phyloP scores from a whole-genome alignment of 2,113 vertebrate species.

The Anolis sagrei region DNA sequence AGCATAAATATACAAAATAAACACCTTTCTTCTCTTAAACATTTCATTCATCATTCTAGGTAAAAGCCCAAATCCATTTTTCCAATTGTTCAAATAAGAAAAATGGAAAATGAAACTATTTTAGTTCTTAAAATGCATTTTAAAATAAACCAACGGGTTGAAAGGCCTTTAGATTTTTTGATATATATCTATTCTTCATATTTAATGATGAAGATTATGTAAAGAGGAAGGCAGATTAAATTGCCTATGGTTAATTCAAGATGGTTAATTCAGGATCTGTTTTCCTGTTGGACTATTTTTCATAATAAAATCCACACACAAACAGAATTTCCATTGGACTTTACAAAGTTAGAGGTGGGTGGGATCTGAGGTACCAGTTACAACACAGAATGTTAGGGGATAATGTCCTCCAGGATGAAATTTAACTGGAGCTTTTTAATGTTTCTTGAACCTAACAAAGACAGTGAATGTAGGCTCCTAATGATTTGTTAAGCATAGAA shows the following conservation, averaged over 20 bases:
- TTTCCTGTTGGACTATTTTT: neutral
- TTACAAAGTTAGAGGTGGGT: neutral
- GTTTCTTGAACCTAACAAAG: neutral
- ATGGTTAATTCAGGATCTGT: neutral
- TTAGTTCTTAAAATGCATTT: neutral
- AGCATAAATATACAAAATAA: no score
- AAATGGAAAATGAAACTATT: no score
- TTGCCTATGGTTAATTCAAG: neutral
- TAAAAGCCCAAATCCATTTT: no score
- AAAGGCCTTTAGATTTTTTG: neutral
- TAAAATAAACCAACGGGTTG: neutral
- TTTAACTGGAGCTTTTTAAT: neutral
- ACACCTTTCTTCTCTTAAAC: no score
- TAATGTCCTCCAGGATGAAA: neutral
- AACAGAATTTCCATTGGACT: neutral
- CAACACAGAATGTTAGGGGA: neutral
- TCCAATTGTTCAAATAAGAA: no score
- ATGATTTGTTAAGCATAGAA: neutral
- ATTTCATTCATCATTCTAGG: no score
- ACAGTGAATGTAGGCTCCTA: neutral
- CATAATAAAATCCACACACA: neutral
- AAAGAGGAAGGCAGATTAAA: neutral
- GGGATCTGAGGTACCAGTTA: neutral
- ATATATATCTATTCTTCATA: neutral
- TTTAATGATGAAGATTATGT: neutral